A percentile compares a stretch with the other conserved stretches of the same genome.
phyloP scores from a whole-genome alignment of 1,140 invertebrate species.

The Portunus trituberculatus region DNA sequence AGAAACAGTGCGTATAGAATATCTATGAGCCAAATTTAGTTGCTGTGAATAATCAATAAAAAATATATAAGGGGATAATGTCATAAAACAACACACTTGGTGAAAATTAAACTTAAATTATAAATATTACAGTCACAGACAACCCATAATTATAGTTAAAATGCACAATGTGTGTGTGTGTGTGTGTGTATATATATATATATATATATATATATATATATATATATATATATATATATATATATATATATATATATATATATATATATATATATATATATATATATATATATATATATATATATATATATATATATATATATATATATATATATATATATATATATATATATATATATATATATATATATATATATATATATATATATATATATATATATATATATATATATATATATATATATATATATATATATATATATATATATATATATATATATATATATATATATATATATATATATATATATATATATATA shows the following conservation, averaged over 20 bases:
- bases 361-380: conserved; percentile 8
- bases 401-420: conserved; percentile 45
- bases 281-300: conserved; percentile 62
- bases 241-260: conserved; percentile 60
- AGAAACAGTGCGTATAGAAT: too few relatives aligned
- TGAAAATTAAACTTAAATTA: too few relatives aligned
- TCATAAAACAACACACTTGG: too few relatives aligned
- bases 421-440: conserved; percentile 59
- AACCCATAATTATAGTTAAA: too few relatives aligned
- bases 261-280: conserved; percentile 38
- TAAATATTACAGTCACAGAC: too few relatives aligned
- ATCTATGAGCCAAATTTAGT: too few relatives aligned
- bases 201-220: conserved; percentile 53
- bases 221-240: conserved; percentile 43
- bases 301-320: conserved; percentile 59
- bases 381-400: conserved; percentile 51
- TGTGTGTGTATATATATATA: background rate
- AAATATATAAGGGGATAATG: too few relatives aligned
- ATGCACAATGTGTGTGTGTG: too few relatives aligned
- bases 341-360: background rate
- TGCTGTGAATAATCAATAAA: too few relatives aligned
- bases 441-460: conserved; percentile 34
- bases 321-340: background rate
- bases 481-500: conserved; percentile 62
- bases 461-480: conserved; percentile 63